phyloP scores from a whole-genome alignment of 2,888 invertebrate genomes.

The Drosophila eohydei region DNA sequence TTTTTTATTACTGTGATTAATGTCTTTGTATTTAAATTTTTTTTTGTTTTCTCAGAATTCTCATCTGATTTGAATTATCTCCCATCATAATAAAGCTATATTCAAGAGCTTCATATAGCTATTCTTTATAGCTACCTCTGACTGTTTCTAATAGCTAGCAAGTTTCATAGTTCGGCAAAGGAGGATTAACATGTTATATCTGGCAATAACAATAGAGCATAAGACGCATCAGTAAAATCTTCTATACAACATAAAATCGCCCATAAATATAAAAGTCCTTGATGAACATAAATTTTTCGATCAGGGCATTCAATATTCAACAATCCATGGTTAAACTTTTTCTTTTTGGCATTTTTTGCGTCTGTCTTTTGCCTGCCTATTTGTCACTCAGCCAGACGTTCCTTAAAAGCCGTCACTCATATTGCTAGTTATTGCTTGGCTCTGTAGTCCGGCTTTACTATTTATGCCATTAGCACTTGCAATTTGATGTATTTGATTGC shows the following conservation, averaged over 20 bases:
- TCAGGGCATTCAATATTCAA: background rate
- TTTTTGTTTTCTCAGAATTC: background rate
- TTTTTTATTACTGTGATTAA: no score
- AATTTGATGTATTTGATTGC: constrained; percentile 74
- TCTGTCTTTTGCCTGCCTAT: constrained; percentile 58
- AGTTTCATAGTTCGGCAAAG: background rate
- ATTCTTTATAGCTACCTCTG: background rate
- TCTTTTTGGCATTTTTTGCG: constrained; percentile 7
- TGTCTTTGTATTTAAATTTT: background rate
- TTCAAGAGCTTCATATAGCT: background rate
- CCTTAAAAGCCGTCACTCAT: constrained; percentile 62
- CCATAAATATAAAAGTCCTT: background rate
- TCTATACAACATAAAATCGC: background rate
- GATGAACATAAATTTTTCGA: background rate
- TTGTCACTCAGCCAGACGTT: constrained; percentile 71
- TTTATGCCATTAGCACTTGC: constrained; percentile 80
- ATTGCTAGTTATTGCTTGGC: constrained; percentile 50
- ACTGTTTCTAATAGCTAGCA: background rate
- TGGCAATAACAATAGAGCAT: no score
- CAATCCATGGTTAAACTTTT: background rate
- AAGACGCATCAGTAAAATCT: background rate
- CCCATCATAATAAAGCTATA: background rate
- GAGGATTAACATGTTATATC: background rate
- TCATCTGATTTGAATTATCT: background rate
- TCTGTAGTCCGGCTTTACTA: constrained; percentile 43